Base-by-base conservation (phyloP, 2,113 vertebrate genomes). In the Anolis sagrei region DNA sequence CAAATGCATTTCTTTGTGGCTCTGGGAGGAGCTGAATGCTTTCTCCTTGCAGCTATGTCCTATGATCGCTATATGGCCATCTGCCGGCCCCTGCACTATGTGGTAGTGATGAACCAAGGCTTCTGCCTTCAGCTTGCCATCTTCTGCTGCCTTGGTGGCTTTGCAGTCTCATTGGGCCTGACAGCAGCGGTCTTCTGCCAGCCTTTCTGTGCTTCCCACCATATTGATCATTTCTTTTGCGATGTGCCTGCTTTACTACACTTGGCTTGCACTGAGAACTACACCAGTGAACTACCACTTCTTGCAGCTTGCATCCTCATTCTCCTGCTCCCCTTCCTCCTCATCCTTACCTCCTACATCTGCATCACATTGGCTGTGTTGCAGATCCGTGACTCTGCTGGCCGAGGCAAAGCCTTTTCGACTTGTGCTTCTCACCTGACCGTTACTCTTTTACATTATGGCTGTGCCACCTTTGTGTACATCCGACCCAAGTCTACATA, bases 401-500 rank as follows among this genome's bases (percentile, higher is more conserved):
- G 85, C 13, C 44, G 72, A 23, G n/a, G 79, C 32, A 86, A 86
- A 13, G 85, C 85, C 16, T 86, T 86, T 58, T 86, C 79, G 5
- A 86, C 85, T 7, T 86, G 85, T 2, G 73, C 79, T 70, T 81
- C 78, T 0, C 79, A 82, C 21, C 44, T 82, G 72, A 58, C 49
- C 5, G 79, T 81, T 72, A 68, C 79, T 5, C 29, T 76, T 70
- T 69, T 86, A 62, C 85, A 86, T 19, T 81, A 86, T 16, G 79
- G 85, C 62, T 95, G 93, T 0, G 91, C 93, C 86, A 93, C 91
- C 81, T 94, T 92, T 89, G 94, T 91, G 93, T 94, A 94, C 0
- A 88, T 90, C 84, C 61, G 89, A 3, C 94, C 94, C 81, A 94
- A 94, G 72, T 36, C 86, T 75, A 90, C 58, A 75, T 92, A 94